phyloP scores from a whole-genome alignment of 2,113 vertebrate species.

The Pontoporia blainvillei region DNA sequence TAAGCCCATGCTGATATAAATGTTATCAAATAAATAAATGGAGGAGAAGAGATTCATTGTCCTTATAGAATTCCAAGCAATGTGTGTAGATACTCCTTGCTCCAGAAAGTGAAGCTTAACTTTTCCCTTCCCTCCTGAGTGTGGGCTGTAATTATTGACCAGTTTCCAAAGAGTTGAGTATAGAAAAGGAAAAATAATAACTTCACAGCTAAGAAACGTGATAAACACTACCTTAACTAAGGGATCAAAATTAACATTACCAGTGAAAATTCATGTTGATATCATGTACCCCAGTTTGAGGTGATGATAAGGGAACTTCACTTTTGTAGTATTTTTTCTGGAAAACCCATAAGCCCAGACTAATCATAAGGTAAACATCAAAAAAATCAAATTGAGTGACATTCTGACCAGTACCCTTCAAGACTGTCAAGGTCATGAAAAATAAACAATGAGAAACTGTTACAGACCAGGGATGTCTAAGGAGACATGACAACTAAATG shows the following conservation, averaged over 20 bases:
- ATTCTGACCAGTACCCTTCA: neutral
- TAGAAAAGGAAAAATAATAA: neutral
- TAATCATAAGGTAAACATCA: neutral
- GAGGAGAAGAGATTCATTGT: neutral
- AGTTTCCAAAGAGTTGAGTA: too few species aligned
- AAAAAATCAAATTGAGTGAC: neutral
- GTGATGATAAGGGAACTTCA: neutral
- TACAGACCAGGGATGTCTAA: neutral
- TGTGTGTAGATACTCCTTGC: neutral
- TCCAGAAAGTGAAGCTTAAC: too few species aligned
- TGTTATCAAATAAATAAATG: neutral
- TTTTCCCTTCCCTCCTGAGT: too few species aligned
- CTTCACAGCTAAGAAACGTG: neutral
- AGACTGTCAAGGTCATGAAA: neutral
- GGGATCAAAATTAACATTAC: neutral
- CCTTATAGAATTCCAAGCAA: neutral
- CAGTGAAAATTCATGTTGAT: neutral
- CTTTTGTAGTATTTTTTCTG: neutral
- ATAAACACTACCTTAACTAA: neutral
- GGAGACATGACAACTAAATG: neutral
- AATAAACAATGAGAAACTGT: neutral
- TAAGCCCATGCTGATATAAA: neutral
- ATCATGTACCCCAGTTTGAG: neutral
- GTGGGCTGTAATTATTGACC: too few species aligned
- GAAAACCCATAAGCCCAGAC: neutral